A percentile compares a stretch with the other conserved stretches of the same genome.
Conservation (phyloP, 2,797 vertebrate species). For the Lepus oiostolus region DNA sequence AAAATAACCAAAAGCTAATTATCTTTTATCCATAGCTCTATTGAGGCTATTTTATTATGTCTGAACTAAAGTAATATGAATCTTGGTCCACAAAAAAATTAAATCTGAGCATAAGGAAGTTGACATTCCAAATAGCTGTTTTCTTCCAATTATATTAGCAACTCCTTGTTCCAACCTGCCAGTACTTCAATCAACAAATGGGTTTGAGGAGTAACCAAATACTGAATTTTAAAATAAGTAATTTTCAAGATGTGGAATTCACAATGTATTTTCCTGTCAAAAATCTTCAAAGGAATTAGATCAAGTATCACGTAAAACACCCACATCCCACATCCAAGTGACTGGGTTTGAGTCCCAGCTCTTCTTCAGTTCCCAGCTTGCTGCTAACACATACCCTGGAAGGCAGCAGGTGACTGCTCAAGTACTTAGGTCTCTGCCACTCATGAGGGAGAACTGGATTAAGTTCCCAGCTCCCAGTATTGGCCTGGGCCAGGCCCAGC, state of each 20-base stretch:
- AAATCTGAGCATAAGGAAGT: conserved; percentile 75
- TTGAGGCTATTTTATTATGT: background rate
- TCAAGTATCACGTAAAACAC: conserved; percentile 61
- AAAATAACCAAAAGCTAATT: conserved; percentile 45
- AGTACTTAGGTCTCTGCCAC: too few species aligned
- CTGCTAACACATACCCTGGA: too few species aligned
- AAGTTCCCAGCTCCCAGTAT: too few species aligned
- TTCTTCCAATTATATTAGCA: conserved; percentile 44
- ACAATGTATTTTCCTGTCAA: conserved; percentile 62
- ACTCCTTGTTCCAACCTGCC: conserved; percentile 22
- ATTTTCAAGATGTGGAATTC: conserved; percentile 74
- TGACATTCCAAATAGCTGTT: conserved; percentile 52
- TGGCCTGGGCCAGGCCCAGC: too few species aligned
- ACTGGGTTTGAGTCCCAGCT: too few species aligned
- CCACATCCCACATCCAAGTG: background rate
- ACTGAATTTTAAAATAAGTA: conserved; percentile 66
- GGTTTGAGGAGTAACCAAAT: background rate
- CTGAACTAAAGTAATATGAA: conserved; percentile 54
- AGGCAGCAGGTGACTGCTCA: too few species aligned
- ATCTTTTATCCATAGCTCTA: conserved; percentile 58
- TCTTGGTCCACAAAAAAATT: conserved; percentile 77
- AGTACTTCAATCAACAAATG: conserved; percentile 69
- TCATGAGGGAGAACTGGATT: too few species aligned
- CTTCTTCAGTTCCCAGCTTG: too few species aligned
- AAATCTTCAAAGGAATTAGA: conserved; percentile 71